Evolutionary conservation across 2,888 invertebrate species (phyloP).

Genomic region (Leucoptera coffeella): DNA sequence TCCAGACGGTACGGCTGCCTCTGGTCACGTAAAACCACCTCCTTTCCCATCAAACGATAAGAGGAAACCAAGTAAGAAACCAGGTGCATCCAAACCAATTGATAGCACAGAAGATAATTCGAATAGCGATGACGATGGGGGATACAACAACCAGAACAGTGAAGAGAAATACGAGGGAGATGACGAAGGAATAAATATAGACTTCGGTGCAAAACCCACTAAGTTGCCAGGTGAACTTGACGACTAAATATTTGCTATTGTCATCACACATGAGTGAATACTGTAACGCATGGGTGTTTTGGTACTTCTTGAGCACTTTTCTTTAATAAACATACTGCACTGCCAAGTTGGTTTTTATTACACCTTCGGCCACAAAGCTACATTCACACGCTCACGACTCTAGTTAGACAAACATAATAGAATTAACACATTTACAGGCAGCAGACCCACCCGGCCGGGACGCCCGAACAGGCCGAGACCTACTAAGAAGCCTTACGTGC

Average conservation of each 20-base stretch:
- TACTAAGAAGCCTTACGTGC: conserved; percentile 43
- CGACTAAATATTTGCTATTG: too few relatives aligned
- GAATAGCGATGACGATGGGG: conserved; percentile 9
- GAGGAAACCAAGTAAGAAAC: conserved; percentile 17
- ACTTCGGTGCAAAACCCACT: conserved; percentile 17
- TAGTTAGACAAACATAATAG: conserved; percentile 13
- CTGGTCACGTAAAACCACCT: conserved; percentile 50
- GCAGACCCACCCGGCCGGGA: conserved; percentile 16
- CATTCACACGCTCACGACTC: too few relatives aligned
- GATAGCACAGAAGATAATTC: conserved; percentile 10
- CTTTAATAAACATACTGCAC: conserved; percentile 45
- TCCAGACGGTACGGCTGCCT: conserved; percentile 51
- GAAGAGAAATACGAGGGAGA: neutral
- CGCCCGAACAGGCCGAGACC: conserved; percentile 39
- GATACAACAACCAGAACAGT: neutral
- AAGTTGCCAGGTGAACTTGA: conserved; percentile 43
- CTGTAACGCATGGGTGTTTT: too few relatives aligned
- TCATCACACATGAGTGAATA: too few relatives aligned
- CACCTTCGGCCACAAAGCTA: too few relatives aligned
- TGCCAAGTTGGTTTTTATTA: conserved; percentile 48
- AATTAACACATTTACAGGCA: conserved; percentile 46
- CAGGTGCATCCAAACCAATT: conserved; percentile 10
- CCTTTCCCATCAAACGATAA: conserved; percentile 28
- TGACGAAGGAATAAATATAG: conserved; percentile 3
- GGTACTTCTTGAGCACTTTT: too few relatives aligned